A percentile compares a stretch with the other conserved stretches of the same genome.
These are phyloP conservation scores for Brachyopa scutellaris DNA, from an alignment of 2,888 invertebrate species.

Conservation along the genomic window DNA sequence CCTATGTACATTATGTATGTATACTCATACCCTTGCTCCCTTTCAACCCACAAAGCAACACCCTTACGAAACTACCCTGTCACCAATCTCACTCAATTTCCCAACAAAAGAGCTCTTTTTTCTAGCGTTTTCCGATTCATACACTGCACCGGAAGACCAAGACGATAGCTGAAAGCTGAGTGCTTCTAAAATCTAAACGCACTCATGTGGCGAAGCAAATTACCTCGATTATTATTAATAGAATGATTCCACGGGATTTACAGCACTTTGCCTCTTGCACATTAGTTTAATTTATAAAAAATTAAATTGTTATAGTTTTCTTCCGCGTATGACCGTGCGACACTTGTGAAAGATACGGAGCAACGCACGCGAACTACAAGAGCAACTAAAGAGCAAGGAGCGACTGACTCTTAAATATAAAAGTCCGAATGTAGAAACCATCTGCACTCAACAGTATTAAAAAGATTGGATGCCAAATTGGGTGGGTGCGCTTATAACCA, in stretches of 20 bases:
- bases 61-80: not conserved
- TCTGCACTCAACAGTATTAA: not conserved
- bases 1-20: too few relatives aligned
- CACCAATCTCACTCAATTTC: not conserved
- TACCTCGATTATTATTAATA: conserved; percentile 52
- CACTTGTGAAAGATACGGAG: not conserved
- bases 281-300: not conserved
- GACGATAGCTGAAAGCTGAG: too few relatives aligned
- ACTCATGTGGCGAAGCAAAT: conserved; percentile 4
- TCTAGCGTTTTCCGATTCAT: not conserved
- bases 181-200: too few relatives aligned
- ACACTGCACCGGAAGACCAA: conserved; percentile 6
- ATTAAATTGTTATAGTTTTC: not conserved
- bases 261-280: not conserved
- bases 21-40: not conserved
- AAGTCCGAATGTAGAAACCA: conserved; percentile 61
- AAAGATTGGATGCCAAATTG: conserved; percentile 24
- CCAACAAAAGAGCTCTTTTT: not conserved
- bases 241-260: conserved; percentile 2
- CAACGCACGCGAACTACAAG: conserved; percentile 45
- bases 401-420: conserved; percentile 40
- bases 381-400: conserved; percentile 3
- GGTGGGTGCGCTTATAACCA: conserved; percentile 9
- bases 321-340: not conserved
- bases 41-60: not conserved